Conservation (phyloP, 30 jellyfish, hydroid and myxozoan species). For the Sanderia malayensis region DNA sequence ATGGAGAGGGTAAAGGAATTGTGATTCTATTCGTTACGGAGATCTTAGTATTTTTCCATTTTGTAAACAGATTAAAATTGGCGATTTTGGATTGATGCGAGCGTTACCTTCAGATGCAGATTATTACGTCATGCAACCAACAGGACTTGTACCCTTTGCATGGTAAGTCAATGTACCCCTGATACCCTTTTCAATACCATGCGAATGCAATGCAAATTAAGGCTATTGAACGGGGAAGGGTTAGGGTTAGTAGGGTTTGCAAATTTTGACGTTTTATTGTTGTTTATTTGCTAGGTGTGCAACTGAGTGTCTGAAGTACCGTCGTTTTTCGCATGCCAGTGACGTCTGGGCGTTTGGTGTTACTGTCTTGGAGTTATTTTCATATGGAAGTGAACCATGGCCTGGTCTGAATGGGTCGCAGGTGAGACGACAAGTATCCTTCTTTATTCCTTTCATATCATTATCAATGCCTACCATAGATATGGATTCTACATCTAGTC, state of each 20-base stretch:
- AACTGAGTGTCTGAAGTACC: constrained; percentile 88
- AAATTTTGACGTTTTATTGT: background rate
- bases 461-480: too few species aligned
- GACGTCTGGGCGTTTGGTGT: constrained; percentile 99
- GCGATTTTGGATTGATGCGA: constrained; percentile 95
- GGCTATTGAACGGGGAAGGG: background rate
- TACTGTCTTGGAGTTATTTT: constrained; percentile 70
- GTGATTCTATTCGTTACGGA: too few species aligned
- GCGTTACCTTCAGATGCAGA: constrained; percentile 78
- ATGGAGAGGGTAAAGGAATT: too few species aligned
- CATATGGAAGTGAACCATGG: constrained; percentile 98
- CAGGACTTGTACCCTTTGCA: constrained; percentile 89
- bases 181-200: too few species aligned
- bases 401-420: constrained; percentile 89
- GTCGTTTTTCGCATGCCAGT: constrained; percentile 88
- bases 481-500: too few species aligned
- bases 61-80: constrained; percentile 52
- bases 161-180: constrained; percentile 82
- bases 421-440: too few species aligned
- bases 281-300: constrained; percentile 96
- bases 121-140: constrained; percentile 95
- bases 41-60: constrained; percentile 24
- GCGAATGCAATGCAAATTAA: background rate
- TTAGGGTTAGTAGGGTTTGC: background rate
- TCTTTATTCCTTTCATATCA: too few species aligned